Base-by-base conservation (phyloP, 2,113 vertebrate species). In the Turnix velox region DNA sequence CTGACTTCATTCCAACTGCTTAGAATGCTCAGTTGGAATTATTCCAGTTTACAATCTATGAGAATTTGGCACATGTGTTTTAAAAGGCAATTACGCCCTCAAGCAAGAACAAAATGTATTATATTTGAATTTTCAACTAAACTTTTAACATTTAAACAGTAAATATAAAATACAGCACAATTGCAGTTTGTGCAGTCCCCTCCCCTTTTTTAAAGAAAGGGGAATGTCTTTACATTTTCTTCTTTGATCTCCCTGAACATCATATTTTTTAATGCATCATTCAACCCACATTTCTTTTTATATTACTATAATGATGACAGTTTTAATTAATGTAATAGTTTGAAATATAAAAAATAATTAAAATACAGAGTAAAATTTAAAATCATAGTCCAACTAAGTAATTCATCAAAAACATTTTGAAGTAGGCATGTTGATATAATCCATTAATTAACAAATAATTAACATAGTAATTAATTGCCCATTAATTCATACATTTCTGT, bases 21-120 rank as follows among this genome's bases (percentile, higher is more conserved):
- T 84, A 79, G 92, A n/a, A n/a, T n/a, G 76, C 86, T 94, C 88
- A 78, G 18, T 83, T 96, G 92, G 94, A 96, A 12, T 92, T 88
- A 48, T 74, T 94, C 88, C 92, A 95, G 43, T 89, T 94, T 84
- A 86, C 90, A 93, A 79, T 79, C 80, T 88, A 14, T 86, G 69
- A 95, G 90, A 94, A 84, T 95, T 78, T 93, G 73, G 76, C 93
- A 84, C 61, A 46, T 71, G 40, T 28, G 81, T 86, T 95, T 96
- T 93, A 82, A 94, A 86, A 95, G 93, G 55, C 80, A 96, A 67
- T 93, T 94, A 93, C 51, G 51, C 86, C 88, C 76, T 90, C 63
- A 86, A 88, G 92, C 96, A 84, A 88, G 48, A 93, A 45, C 61
- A 88, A 84, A 65, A 45, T 69, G 54, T 76, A 54, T 80, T 86